Conservation (phyloP, 2,797 vertebrate genomes). For the Dendrocincla tyrannina region DNA sequence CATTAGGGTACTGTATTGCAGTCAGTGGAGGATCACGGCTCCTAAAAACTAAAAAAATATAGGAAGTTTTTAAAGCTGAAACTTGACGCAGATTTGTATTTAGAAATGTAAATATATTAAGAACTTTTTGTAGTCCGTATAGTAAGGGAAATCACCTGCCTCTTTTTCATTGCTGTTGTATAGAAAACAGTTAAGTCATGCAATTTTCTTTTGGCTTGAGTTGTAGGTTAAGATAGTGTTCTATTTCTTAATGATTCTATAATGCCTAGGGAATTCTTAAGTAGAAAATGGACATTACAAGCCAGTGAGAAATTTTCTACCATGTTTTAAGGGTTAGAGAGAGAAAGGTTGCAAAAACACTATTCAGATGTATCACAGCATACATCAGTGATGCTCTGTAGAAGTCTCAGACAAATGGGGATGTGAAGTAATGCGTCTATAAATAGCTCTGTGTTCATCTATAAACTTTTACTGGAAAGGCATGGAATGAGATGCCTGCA, state of each 20-base stretch:
- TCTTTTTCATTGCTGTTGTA: background rate
- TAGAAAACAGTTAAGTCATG: background rate
- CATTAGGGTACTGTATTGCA: background rate
- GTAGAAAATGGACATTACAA: background rate
- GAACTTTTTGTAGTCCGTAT: background rate
- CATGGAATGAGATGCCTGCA: conserved; percentile 37
- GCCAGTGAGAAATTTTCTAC: background rate
- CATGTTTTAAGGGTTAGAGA: background rate
- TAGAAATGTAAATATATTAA: background rate
- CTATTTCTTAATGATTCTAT: background rate
- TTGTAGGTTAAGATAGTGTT: background rate
- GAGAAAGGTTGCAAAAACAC: background rate
- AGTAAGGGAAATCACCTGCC: background rate
- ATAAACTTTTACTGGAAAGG: conserved; percentile 30
- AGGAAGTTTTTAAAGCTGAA: background rate
- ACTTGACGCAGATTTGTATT: background rate
- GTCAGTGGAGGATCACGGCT: background rate
- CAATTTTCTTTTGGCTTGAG: background rate
- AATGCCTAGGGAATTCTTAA: background rate
- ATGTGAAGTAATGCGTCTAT: conserved; percentile 55
- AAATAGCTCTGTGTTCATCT: conserved; percentile 48
- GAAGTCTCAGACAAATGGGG: conserved; percentile 10
- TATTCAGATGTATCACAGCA: background rate
- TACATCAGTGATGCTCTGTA: conserved; percentile 36
- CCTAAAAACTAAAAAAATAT: background rate